Conservation (phyloP, 2,797 vertebrate genomes). For the Typhlichthys subterraneus region DNA sequence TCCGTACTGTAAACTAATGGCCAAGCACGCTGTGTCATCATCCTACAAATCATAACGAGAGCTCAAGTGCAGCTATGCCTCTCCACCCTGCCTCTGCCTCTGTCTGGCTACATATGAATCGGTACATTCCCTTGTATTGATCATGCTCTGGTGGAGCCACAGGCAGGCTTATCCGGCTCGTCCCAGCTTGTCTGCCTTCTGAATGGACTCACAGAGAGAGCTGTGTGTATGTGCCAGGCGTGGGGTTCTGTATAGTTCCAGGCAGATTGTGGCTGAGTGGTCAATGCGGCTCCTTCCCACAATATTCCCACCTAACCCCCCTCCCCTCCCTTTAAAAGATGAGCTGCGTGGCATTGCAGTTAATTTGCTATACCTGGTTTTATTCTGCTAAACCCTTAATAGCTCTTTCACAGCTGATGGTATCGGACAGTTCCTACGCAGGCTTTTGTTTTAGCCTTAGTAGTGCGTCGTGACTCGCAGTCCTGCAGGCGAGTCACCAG, state of each 20-base stretch:
- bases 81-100: constrained; percentile 62
- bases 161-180: constrained; percentile 70
- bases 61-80: constrained; percentile 68
- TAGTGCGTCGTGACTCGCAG: constrained; percentile 63
- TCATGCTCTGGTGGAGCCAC: constrained; percentile 73
- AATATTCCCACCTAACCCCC: background rate
- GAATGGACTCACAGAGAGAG: constrained; percentile 73
- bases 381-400: constrained; percentile 30
- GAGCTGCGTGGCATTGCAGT: constrained; percentile 44
- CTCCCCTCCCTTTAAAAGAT: constrained; percentile 45
- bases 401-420: constrained; percentile 16
- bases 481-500: constrained; percentile 52
- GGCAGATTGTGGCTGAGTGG: constrained; percentile 76
- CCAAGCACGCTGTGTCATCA: constrained; percentile 48
- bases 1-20: constrained; percentile 47
- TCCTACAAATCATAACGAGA: constrained; percentile 63
- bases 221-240: constrained; percentile 70
- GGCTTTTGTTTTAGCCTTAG: constrained; percentile 34
- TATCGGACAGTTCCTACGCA: constrained; percentile 34
- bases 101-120: constrained; percentile 76
- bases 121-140: constrained; percentile 77
- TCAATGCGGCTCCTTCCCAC: constrained; percentile 59
- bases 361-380: constrained; percentile 30
- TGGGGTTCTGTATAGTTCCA: constrained; percentile 62
- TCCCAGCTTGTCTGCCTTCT: constrained; percentile 71